Base-by-base conservation (phyloP, 2,113 vertebrate genomes). In the Alligator sinensis region DNA sequence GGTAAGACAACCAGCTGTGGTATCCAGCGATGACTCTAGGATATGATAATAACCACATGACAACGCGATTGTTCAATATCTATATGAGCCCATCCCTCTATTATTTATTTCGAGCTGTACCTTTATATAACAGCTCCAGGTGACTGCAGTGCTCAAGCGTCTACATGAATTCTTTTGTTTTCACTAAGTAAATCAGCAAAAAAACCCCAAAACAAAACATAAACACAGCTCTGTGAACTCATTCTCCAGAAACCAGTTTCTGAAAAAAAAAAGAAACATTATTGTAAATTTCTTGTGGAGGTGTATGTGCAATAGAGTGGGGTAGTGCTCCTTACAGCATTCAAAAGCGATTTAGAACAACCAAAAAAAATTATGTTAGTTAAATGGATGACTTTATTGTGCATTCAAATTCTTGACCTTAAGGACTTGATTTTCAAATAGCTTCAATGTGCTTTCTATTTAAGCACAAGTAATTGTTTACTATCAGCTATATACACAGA, bases 401-500 rank as follows among this genome's bases (percentile, higher is more conserved):
- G 27, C 64, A 74, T 82, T 66, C 87, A 80, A 5, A 82, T 62
- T 66, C 62, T 74, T 90, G 77, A 90, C 89, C 84, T 64, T 80
- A 76, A 78, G 30, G 72, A 17, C 47, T 76, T 82, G 93, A 84
- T 89, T 89, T 89, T 63, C 77, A 61, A 54, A 84, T 28, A 60
- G 60, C 47, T 91, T 93, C 66, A 47, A 57, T 77, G 25, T 63
- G 59, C 74, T 86, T 88, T 87, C 95, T 95, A 3, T 30, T 76
- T 79, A 60, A 76, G 15, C 57, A 72, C n/a, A 54, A 54, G 74
- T 60, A 80, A 66, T 96, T 84, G 77, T 87, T 84, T 74, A 61
- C 34, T 84, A 30, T 64, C 47, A 82, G 21, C 59, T 91, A 18
- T 72, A 75, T 61, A n/a, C 3, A n/a, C 3, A 66, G 57, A 76